phyloP scores from a whole-genome alignment of 2,888 invertebrate genomes.

The Lepidocyrtinus sp. region DNA sequence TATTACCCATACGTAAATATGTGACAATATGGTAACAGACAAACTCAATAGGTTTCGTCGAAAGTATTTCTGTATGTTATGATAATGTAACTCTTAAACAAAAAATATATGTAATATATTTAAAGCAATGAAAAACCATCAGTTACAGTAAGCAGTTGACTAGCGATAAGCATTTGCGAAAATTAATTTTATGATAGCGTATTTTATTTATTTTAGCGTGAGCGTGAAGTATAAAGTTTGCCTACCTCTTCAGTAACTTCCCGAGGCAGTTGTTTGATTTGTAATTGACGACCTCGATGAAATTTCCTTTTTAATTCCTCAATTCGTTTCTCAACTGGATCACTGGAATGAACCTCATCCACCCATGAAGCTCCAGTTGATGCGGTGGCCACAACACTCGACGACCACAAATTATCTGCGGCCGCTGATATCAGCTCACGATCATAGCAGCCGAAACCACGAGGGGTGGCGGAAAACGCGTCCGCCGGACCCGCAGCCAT shows the following conservation, averaged over 20 bases:
- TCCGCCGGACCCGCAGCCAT: constrained; percentile 72
- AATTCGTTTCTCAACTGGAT: constrained; percentile 72
- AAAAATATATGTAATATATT: no score
- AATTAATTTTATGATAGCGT: no score
- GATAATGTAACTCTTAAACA: no score
- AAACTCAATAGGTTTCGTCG: no score
- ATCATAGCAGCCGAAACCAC: constrained; percentile 70
- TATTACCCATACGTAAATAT: no score
- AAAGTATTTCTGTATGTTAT: no score
- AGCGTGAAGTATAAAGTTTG: constrained; percentile 20
- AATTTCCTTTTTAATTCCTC: constrained; percentile 72
- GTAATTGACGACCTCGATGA: constrained; percentile 72
- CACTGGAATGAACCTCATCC: constrained; percentile 71
- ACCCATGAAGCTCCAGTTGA: constrained; percentile 72
- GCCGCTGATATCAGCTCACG: constrained; percentile 70
- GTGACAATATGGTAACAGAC: no score
- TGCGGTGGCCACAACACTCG: constrained; percentile 71
- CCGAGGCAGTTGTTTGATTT: constrained; percentile 73
- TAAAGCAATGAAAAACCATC: no score
- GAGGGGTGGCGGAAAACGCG: constrained; percentile 71
- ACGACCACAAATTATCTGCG: constrained; percentile 70
- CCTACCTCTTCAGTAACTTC: constrained; percentile 73
- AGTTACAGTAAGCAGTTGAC: no score
- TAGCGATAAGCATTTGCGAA: no score
- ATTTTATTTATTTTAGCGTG: no score